phyloP scores from a whole-genome alignment of 2,113 vertebrate genomes.

The Promerops cafer region DNA sequence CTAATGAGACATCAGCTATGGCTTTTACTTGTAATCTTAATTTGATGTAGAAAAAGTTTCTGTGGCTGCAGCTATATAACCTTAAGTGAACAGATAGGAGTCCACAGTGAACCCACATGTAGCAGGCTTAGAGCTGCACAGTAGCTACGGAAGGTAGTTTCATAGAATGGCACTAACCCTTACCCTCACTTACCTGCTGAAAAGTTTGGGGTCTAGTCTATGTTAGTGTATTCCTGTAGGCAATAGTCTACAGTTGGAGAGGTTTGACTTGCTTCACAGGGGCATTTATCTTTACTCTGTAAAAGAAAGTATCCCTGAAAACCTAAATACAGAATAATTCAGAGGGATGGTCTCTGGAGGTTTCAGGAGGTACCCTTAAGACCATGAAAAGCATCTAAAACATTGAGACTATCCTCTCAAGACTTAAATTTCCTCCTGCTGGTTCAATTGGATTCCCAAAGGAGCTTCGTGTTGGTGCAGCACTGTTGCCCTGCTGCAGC shows the following conservation, averaged over 20 bases:
- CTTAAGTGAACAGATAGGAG: neutral
- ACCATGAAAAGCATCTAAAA: neutral
- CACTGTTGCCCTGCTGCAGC: neutral
- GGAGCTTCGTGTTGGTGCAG: neutral
- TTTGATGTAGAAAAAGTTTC: neutral
- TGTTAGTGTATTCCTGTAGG: neutral
- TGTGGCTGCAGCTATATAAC: neutral
- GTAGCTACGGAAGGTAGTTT: neutral
- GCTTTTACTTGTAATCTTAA: neutral
- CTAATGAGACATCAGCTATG: neutral
- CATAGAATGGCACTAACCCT: neutral
- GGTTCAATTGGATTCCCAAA: neutral
- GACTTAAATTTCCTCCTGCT: neutral
- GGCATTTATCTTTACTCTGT: neutral
- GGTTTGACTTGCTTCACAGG: neutral
- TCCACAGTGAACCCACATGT: neutral
- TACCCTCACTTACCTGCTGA: neutral
- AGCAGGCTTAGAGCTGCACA: neutral
- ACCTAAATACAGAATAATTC: neutral
- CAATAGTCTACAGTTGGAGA: neutral
- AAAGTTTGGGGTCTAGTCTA: neutral
- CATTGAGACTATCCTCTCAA: neutral
- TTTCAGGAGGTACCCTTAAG: neutral
- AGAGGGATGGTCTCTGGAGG: neutral
- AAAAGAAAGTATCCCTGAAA: neutral